Evolutionary conservation across 2,888 invertebrate genomes (phyloP), one percentile per base, ranked within the genome.

Genomic region (Pristionchus mayeri): DNA sequence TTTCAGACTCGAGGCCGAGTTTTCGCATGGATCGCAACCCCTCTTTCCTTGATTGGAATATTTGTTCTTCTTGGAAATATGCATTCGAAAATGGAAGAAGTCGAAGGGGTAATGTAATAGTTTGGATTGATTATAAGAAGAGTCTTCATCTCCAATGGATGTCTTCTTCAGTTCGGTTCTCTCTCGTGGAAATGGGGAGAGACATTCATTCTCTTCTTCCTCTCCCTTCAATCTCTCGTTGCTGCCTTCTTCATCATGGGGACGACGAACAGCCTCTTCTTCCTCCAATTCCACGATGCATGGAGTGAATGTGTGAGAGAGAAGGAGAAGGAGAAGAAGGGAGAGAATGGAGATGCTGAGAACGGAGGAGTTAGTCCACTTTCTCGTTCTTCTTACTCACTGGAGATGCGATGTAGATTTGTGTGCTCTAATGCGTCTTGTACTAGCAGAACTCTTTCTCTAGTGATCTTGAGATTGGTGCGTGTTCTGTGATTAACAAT

Each of bases 261-360:
- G 11, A 30, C 34, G n/a, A 80, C 80, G n/a, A 54, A 37, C 1
- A 11, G n/a, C n/a, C 40, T 80, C 0, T 80, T 80, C 80, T 80
- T 80, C 57, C 80, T 80, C 37, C 21, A 52, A n/a, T 80, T 24
- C 30, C 57, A 57, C 24, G 40, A 80, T 18, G 80, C 57, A 80
- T 80, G 80, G 80, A 57, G 1, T 13, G 57, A 80, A 44, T 75
- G 75, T 75, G 40, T 24, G 21, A 75, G 44, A 30, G 30, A 75
- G 75, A 75, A 37, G 44, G 44, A 37, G 24, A 75, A 3, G n/a
- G n/a, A n/a, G n/a, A n/a, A n/a, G n/a, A n/a, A n/a, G n/a, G n/a
- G n/a, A n/a, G n/a, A n/a, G n/a, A 75, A 75, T 75, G 75, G 75
- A 75, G 75, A 67, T 34, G 37, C 34, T 67, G 67, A 37, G 63